Base-by-base conservation (phyloP, 2,113 vertebrate species). In the Urocynchramus pylzowi region DNA sequence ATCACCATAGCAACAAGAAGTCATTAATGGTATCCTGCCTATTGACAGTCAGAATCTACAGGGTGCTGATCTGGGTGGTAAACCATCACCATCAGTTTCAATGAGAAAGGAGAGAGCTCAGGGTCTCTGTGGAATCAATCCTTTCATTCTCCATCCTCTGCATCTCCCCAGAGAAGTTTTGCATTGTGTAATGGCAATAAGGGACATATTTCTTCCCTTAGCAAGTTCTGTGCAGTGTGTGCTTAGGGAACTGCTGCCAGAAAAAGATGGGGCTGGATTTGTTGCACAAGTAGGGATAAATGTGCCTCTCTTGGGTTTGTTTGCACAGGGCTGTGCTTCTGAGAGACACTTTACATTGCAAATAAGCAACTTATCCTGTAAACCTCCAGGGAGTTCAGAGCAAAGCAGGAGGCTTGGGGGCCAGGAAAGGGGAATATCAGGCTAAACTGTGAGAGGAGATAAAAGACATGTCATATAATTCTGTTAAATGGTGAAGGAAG, bases 1-100 rank as follows among this genome's bases (percentile, higher is more conserved):
- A 97, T 93, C 90, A 71, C 90, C 86, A 91, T 96, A 92, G 95
- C 78, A 97, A 97, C 97, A 50, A 92, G 83, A 61, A 93, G 47
- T 93, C 90, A 54, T 93, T 96, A 89, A 70, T 73, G 74, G 56
- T 73, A 79, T 91, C 27, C 64, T 93, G 89, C 74, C 74, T 90
- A 87, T 90, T 87, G 92, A 84, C 74, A 82, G 78, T 49, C 69
- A 84, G 69, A 64, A 64, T 44, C 76, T 91, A 50, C 23, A 52
- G 9, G 6, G 52, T 6, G 9, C 70, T 89, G 86, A 61, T 74
- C 63, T 77, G 68, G 31, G 31, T 84, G 91, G 57, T 0, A 1
- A 89, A 73, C 52, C 44, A 54, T 91, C 2, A 1, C 57, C 56
- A 31, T 42, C 57, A 75, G 74, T 69, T 88, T 90, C 56, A 83